These are phyloP conservation scores for Rhodinocichla rosea DNA, from an alignment of 2,113 vertebrate genomes.

Conservation along the genomic window DNA sequence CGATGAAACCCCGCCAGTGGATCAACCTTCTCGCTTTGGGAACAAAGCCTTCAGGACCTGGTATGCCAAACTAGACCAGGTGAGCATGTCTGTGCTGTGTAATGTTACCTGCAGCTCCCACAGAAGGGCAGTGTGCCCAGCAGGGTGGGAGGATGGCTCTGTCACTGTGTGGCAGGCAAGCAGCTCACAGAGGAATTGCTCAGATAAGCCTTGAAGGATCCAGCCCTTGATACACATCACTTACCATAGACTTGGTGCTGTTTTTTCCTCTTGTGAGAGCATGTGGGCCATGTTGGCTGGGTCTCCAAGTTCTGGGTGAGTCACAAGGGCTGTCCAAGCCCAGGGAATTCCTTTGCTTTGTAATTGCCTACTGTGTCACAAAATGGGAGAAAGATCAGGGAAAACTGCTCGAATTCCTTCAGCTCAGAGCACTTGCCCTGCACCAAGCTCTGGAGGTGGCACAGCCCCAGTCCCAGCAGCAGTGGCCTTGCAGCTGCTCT, in stretches of 20 bases:
- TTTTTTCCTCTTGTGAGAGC: neutral
- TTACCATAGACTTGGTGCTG: neutral
- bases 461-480: neutral
- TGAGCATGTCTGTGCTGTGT: slow-evolving; percentile 11
- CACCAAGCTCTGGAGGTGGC: neutral
- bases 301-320: neutral
- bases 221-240: neutral
- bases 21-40: slow-evolving; percentile 97
- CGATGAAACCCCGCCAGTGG: slow-evolving; percentile 89
- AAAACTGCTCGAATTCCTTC: neutral
- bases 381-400: neutral
- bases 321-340: neutral
- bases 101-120: neutral
- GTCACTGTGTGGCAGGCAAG: neutral
- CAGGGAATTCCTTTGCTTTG: neutral
- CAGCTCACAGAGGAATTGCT: neutral
- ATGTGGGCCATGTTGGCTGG: neutral
- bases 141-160: neutral
- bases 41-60: slow-evolving; percentile 97
- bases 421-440: neutral
- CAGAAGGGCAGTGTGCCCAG: neutral
- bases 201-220: neutral
- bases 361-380: neutral
- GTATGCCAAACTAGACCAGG: slow-evolving; percentile 91
- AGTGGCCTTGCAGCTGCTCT: neutral